Conservation (phyloP, 2,888 invertebrate genomes). For the Campoletis raptor region DNA sequence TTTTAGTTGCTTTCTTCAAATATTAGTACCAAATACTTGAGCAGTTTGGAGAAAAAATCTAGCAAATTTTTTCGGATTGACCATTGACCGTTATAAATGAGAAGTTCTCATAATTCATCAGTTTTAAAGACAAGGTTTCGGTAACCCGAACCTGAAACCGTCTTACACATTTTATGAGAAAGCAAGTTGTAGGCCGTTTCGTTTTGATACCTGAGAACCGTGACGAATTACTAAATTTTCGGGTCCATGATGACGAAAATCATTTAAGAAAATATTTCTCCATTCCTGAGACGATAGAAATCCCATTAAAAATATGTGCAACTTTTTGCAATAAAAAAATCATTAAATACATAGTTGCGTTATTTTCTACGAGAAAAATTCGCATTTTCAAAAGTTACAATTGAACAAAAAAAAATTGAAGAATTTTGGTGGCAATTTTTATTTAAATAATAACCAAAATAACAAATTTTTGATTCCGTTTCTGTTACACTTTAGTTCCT, state of each 20-base stretch:
- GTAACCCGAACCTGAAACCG: constrained; percentile 6
- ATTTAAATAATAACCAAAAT: not conserved
- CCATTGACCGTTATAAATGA: not conserved
- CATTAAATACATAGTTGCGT: not conserved
- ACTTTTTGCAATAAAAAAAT: not conserved
- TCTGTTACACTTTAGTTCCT: constrained; percentile 82
- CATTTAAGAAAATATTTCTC: not conserved
- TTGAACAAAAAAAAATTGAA: not conserved
- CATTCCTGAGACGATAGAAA: not conserved
- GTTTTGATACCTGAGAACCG: constrained; percentile 2
- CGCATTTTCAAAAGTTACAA: not conserved
- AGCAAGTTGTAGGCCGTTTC: not conserved
- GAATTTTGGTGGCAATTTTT: not conserved
- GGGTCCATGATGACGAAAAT: not conserved
- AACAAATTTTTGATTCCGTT: not conserved
- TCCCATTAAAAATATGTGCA: not conserved
- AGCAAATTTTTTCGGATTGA: not conserved
- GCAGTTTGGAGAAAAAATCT: not conserved
- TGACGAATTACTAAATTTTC: not conserved
- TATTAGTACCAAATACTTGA: not conserved
- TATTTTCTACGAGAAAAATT: not conserved
- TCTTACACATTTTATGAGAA: not conserved
- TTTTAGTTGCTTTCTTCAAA: no score
- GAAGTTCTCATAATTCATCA: not conserved
- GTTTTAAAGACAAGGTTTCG: not conserved